Base-by-base conservation (phyloP, 2,113 vertebrate genomes). In the Cepphus grylle region DNA sequence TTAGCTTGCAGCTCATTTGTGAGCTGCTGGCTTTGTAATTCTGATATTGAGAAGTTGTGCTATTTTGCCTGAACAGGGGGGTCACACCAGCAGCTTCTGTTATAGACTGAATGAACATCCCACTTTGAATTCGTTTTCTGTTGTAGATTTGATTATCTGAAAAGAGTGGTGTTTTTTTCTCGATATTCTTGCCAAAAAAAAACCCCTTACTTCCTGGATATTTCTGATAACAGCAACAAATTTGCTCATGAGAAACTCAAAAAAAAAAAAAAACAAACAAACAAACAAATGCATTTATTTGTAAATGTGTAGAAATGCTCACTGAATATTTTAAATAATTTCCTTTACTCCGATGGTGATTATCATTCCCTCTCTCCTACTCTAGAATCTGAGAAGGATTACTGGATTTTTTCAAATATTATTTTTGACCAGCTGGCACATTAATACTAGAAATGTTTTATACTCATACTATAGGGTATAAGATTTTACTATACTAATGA, bases 401-500 rank as follows among this genome's bases (percentile, higher is more conserved):
- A 38, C 17, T 71, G 26, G 12, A 53, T 18, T 82, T 93, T 71
- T 62, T 71, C 32, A 49, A 85, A 67, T 67, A 63, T 91, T 52
- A 2, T 50, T 94, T 81, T 85, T 94, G 18, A 49, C 50, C 49
- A 65, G 34, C n/a, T 42, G 5, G 16, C 11, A 81, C 32, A 53
- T 36, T 84, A 65, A 76, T 69, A 77, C 30, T 49, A 63, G 25
- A 70, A 80, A 36, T 74, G 8, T 27, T 92, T 93, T 98, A 95
- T 29, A 59, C 47, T 93, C 50, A 59, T 7, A 91, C 74, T 95
- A 14, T 38, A 58, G 30, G 16, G 50, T 83, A 81, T 82, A 88
- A 65, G 65, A 85, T 96, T 98, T 97, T 89, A 78, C 38, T 69
- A 29, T 69, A 85, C 63, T 79, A 96, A 92, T 80, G 70, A 93